Conservation (phyloP, 1,140 invertebrate species). For the Drosophila neocordata region DNA sequence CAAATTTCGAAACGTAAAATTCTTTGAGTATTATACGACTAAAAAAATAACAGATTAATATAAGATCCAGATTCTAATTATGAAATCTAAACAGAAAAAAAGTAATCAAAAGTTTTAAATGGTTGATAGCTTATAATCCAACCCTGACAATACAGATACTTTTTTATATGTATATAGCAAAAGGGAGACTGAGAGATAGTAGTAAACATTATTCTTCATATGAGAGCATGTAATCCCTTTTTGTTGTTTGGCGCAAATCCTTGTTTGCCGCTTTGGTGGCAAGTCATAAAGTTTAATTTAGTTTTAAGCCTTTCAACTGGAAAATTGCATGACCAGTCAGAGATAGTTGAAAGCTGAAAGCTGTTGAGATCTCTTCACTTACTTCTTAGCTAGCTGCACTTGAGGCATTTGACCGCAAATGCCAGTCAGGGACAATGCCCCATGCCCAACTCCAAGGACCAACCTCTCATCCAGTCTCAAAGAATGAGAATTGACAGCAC, state of each 20-base stretch:
- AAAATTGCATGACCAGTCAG: conserved; percentile 69
- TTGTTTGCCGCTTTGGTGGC: conserved; percentile 40
- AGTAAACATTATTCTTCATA: conserved; percentile 18
- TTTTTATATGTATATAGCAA: conserved; percentile 3
- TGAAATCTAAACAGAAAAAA: not conserved
- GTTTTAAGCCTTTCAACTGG: conserved; percentile 81
- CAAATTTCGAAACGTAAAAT: too few relatives aligned
- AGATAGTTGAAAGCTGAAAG: conserved; percentile 26
- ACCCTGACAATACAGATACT: not conserved
- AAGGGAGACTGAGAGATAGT: conserved; percentile 31
- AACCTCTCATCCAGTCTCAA: not conserved
- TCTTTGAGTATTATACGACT: too few relatives aligned
- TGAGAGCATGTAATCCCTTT: conserved; percentile 67
- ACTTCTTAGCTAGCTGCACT: conserved; percentile 42
- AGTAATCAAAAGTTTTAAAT: not conserved
- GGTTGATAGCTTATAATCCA: not conserved
- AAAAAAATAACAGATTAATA: too few relatives aligned
- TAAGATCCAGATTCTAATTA: too few relatives aligned
- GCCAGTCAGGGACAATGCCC: conserved; percentile 34
- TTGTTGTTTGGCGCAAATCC: conserved; percentile 75
- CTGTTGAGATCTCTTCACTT: conserved; percentile 50
- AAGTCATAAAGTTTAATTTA: conserved; percentile 82
- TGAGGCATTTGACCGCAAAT: conserved; percentile 44
- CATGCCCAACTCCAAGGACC: not conserved
- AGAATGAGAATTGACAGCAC: conserved; percentile 3